A percentile compares a stretch with the other conserved stretches of the same genome.
These are phyloP conservation scores for Lagopus leucura DNA, from an alignment of 2,113 vertebrate species.

Conservation along the genomic window DNA sequence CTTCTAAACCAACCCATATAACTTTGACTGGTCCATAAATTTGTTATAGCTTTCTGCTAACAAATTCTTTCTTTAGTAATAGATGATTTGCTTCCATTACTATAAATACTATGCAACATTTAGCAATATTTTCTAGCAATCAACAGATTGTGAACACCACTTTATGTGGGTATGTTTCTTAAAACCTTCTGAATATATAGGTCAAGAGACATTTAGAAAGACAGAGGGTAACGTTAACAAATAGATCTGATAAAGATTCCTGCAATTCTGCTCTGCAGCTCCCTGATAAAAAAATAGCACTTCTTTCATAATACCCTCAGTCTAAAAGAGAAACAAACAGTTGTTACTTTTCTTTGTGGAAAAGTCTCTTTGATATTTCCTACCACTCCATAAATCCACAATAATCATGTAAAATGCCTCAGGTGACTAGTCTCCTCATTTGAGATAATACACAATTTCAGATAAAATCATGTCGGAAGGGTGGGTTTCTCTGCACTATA, in stretches of 20 bases:
- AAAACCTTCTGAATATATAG: not conserved
- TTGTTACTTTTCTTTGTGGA: not conserved
- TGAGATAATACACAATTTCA: not conserved
- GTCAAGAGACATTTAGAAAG: not conserved
- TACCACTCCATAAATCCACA: not conserved
- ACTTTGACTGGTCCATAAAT: not conserved
- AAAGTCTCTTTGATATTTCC: not conserved
- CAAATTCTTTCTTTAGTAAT: not conserved
- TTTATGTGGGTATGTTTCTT: not conserved
- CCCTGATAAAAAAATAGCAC: not conserved
- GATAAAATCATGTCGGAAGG: not conserved
- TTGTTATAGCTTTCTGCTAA: not conserved
- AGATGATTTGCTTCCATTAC: not conserved
- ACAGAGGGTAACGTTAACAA: not conserved
- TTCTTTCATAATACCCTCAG: not conserved
- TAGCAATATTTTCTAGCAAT: slow-evolving; percentile 13
- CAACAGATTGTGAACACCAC: not conserved
- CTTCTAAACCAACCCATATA: not conserved
- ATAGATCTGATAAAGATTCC: not conserved
- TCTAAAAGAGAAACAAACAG: not conserved
- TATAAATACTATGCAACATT: not conserved
- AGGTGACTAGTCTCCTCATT: not conserved
- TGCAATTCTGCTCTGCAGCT: not conserved
- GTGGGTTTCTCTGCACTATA: not conserved
- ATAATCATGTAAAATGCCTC: not conserved